Evolutionary conservation across 92 coral and sea anemone genomes (phyloP).

Genomic region (Bergia sp.): DNA sequence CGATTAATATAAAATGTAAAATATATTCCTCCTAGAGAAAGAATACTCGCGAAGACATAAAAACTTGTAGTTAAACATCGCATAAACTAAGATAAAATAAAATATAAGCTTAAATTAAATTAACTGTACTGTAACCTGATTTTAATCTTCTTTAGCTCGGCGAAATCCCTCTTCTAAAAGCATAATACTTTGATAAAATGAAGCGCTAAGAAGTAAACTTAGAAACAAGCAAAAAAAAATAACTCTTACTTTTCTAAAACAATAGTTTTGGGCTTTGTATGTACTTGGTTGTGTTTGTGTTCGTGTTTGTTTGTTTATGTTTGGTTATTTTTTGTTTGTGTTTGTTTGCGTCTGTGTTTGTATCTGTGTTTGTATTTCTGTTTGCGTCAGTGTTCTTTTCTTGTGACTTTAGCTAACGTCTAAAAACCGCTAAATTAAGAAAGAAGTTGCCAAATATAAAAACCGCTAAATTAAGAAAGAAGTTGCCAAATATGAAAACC

Average conservation of each 20-base stretch:
- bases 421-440: too few species aligned
- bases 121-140: neutral
- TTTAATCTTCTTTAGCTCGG: neutral
- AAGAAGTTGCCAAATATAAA: too few species aligned
- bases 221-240: neutral
- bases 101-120: neutral
- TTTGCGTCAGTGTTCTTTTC: too few species aligned
- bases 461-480: too few species aligned
- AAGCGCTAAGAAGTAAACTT: too few species aligned
- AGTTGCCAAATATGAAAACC: too few species aligned
- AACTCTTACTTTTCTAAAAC: neutral
- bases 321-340: neutral
- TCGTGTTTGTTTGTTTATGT: neutral
- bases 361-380: neutral
- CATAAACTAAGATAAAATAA: too few species aligned
- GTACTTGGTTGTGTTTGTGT: neutral
- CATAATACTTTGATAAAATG: neutral
- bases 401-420: too few species aligned
- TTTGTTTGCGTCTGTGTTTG: neutral
- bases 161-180: neutral
- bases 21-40: too few species aligned
- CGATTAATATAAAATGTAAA: too few species aligned
- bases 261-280: neutral
- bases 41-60: too few species aligned
- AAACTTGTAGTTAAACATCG: neutral